These are phyloP conservation scores for Cebus imitator DNA, from an alignment of 2,113 vertebrate genomes.

Conservation along the genomic window DNA sequence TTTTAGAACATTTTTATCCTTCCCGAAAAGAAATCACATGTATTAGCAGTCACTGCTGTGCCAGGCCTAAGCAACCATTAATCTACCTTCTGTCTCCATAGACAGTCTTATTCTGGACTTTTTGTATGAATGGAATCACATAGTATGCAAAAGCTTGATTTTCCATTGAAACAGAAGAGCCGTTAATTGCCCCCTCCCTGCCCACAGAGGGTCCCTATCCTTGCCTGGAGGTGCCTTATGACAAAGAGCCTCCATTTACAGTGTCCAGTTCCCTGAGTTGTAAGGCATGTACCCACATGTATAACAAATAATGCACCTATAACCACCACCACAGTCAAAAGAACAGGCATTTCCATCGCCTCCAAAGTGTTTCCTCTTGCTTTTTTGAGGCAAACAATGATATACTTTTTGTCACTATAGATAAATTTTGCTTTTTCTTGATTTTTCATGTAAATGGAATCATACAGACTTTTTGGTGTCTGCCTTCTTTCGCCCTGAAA, in stretches of 20 bases:
- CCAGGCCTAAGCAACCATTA: too few relatives aligned
- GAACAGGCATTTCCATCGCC: too few relatives aligned
- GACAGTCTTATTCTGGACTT: background rate
- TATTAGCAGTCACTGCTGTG: background rate
- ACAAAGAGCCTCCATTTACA: background rate
- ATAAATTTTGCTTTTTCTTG: background rate
- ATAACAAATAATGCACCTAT: background rate
- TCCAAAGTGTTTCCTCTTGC: too few relatives aligned
- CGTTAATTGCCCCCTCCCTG: background rate
- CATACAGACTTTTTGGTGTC: background rate
- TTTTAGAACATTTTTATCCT: background rate
- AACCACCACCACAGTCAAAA: background rate
- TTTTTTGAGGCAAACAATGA: background rate
- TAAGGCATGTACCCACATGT: fast-evolving
- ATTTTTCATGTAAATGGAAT: background rate
- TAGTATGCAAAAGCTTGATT: too few relatives aligned
- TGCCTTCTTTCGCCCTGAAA: background rate
- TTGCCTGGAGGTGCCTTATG: background rate
- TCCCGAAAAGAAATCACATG: background rate
- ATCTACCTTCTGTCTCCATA: background rate
- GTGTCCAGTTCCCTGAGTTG: background rate
- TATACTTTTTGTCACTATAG: background rate
- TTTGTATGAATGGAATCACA: background rate
- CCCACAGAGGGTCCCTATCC: background rate
- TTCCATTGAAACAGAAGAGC: too few relatives aligned